Evolutionary conservation across 2,888 invertebrate genomes (phyloP).

Genomic region (Vanessa cardui): DNA sequence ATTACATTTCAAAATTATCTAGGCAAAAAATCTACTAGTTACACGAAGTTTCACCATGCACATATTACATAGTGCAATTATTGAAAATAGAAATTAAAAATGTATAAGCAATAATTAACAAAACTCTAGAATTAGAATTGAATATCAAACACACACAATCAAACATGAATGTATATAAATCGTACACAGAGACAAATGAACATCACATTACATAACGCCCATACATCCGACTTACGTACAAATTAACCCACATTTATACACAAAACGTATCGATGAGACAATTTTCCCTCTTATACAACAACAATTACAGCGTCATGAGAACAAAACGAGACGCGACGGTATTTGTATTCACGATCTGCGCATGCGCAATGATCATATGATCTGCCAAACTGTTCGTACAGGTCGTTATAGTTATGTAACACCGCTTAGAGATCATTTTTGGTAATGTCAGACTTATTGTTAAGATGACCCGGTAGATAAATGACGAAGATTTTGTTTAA

Average conservation of each 20-base stretch:
- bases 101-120: too few species aligned
- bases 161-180: neutral
- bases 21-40: too few species aligned
- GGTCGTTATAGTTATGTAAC: slow-evolving; percentile 13
- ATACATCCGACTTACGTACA: neutral
- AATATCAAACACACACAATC: too few species aligned
- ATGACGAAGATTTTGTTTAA: too few species aligned
- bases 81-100: too few species aligned
- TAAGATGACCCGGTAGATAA: neutral
- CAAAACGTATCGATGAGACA: neutral
- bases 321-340: slow-evolving; percentile 5
- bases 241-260: neutral
- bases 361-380: neutral
- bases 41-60: too few species aligned
- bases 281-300: slow-evolving; percentile 13
- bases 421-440: neutral
- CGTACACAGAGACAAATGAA: neutral
- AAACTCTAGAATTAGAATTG: too few species aligned
- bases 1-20: too few species aligned
- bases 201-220: neutral
- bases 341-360: slow-evolving; percentile 14
- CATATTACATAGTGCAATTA: too few species aligned
- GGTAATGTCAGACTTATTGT: slow-evolving; percentile 4
- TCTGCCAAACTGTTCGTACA: neutral
- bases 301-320: slow-evolving; percentile 12